Evolutionary conservation across 2,113 vertebrate species (phyloP).

Genomic region (Artemisiospiza belli): DNA sequence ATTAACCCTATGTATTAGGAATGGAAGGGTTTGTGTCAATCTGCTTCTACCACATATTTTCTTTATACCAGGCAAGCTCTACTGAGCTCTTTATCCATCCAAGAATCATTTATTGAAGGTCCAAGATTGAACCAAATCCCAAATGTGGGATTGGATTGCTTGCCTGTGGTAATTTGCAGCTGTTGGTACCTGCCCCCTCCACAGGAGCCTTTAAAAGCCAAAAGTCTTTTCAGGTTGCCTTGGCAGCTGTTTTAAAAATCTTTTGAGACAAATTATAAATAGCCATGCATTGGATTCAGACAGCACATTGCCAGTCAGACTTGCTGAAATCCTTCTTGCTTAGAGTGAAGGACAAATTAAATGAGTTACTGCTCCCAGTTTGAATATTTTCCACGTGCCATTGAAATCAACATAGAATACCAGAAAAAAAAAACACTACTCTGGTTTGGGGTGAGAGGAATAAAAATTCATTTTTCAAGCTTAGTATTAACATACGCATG

Average conservation of each 20-base stretch:
- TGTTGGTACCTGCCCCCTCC: not conserved
- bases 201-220: not conserved
- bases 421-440: not conserved
- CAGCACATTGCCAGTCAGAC: not conserved
- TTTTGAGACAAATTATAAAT: not conserved
- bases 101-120: not conserved
- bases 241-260: not conserved
- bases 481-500: not conserved
- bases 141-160: rapidly evolving
- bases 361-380: not conserved
- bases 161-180: not conserved
- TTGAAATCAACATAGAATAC: not conserved
- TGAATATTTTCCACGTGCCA: not conserved
- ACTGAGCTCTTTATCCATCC: not conserved
- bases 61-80: not conserved
- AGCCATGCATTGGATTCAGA: not conserved
- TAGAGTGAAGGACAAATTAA: slow-evolving; percentile 5
- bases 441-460: not conserved
- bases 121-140: not conserved
- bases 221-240: not conserved
- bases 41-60: not conserved
- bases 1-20: not conserved
- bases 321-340: not conserved
- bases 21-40: not conserved
- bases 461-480: not conserved